Evolutionary conservation across 1,140 invertebrate genomes (phyloP).

Genomic region (Gonatopus flavifemur): DNA sequence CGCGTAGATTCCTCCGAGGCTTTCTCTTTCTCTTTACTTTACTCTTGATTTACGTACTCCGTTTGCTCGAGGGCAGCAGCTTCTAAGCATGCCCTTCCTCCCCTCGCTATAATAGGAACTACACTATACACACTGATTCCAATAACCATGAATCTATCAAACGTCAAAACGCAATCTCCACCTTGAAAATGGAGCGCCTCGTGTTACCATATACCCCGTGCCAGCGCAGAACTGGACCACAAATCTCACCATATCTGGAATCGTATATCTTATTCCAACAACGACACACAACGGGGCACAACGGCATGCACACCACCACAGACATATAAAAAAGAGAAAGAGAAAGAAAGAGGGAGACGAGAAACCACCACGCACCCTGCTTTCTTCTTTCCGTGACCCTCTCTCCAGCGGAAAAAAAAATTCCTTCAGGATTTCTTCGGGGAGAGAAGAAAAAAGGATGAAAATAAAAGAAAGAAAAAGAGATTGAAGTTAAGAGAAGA

Average conservation of each 20-base stretch:
- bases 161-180: constrained; percentile 58
- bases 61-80: constrained; percentile 15
- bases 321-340: not conserved
- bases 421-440: constrained; percentile 31
- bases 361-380: too few species aligned
- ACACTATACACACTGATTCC: constrained; percentile 57
- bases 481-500: constrained; percentile 35
- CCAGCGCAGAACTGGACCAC: constrained; percentile 40
- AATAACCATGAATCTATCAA: constrained; percentile 61
- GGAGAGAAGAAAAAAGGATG: constrained; percentile 21
- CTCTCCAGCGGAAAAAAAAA: not conserved
- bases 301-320: not conserved
- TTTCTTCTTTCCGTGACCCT: too few species aligned
- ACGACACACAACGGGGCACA: constrained; percentile 11
- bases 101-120: constrained; percentile 41
- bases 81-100: constrained; percentile 8
- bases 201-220: constrained; percentile 9
- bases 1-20: not conserved
- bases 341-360: not conserved
- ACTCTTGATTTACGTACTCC: constrained; percentile 35
- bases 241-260: constrained; percentile 47
- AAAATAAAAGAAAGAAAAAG: constrained; percentile 32
- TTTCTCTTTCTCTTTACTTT: too few species aligned
- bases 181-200: constrained; percentile 40
- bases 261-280: constrained; percentile 42